phyloP scores from a whole-genome alignment of 2,888 invertebrate species.

The Leptinotarsa tumamoca region DNA sequence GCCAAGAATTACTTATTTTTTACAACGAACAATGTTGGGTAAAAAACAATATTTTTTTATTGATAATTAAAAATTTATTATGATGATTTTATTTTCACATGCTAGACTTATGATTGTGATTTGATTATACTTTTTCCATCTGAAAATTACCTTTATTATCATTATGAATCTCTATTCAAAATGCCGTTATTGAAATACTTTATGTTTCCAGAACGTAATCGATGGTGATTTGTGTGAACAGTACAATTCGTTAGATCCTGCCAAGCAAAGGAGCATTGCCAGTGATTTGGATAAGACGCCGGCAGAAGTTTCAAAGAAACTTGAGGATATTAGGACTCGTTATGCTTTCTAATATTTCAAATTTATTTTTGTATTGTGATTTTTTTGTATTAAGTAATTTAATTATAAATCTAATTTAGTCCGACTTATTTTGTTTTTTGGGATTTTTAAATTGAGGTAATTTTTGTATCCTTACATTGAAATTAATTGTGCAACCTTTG shows the following conservation, averaged over 20 bases:
- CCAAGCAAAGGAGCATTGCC: conserved; percentile 95
- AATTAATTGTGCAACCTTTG: too few relatives aligned
- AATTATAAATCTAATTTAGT: neutral
- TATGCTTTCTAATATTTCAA: conserved; percentile 88
- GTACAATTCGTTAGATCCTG: conserved; percentile 93
- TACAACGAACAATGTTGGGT: neutral
- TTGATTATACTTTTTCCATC: conserved; percentile 30
- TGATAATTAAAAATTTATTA: neutral
- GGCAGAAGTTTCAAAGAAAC: conserved; percentile 97
- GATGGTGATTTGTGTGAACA: conserved; percentile 99
- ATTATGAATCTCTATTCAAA: conserved; percentile 7
- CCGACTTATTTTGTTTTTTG: neutral
- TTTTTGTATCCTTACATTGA: too few relatives aligned
- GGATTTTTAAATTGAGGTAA: too few relatives aligned
- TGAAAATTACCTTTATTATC: neutral
- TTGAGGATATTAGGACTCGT: conserved; percentile 98
- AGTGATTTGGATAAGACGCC: conserved; percentile 95
- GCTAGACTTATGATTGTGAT: conserved; percentile 63
- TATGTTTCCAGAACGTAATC: conserved; percentile 86
- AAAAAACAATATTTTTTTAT: neutral
- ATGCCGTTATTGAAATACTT: conserved; percentile 11
- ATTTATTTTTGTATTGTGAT: conserved; percentile 33
- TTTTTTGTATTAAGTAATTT: conserved; percentile 18
- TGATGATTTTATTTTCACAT: conserved; percentile 56
- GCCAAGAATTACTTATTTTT: too few relatives aligned